These are phyloP conservation scores for Nasalis larvatus DNA, from an alignment of 2,113 vertebrate species.

Conservation along the genomic window DNA sequence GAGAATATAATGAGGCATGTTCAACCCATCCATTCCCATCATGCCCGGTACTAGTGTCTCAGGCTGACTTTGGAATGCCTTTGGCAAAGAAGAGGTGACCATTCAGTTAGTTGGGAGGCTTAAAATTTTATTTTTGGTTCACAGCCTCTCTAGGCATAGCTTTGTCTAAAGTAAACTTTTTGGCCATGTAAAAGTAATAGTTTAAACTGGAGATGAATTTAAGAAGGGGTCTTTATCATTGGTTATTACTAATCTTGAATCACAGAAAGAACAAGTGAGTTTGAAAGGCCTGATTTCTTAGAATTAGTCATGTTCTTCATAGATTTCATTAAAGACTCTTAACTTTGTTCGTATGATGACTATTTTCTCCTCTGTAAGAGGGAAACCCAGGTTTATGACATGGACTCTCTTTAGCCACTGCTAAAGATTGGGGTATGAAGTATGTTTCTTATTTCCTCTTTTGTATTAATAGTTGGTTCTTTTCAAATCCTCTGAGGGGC, in stretches of 20 bases:
- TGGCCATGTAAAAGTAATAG: background rate
- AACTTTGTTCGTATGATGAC: background rate
- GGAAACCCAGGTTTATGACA: background rate
- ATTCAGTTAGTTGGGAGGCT: too few relatives aligned
- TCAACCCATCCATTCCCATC: too few relatives aligned
- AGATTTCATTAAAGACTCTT: background rate
- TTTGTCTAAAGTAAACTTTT: background rate
- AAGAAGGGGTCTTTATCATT: background rate
- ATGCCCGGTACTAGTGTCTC: too few relatives aligned
- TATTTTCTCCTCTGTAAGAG: background rate
- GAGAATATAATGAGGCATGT: too few relatives aligned
- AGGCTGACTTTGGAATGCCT: too few relatives aligned
- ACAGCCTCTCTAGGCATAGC: background rate
- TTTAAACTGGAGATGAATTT: constrained; percentile 34
- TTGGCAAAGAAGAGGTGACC: too few relatives aligned
- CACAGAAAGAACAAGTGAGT: background rate
- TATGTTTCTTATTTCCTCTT: background rate
- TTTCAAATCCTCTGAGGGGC: background rate
- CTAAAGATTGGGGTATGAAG: background rate
- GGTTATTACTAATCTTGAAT: constrained; percentile 33
- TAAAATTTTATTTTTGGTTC: too few relatives aligned
- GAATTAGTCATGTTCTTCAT: background rate
- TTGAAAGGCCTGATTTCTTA: constrained; percentile 39
- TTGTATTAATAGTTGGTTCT: background rate
- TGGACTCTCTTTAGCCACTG: background rate